phyloP scores from a whole-genome alignment of 2,888 invertebrate species.

The Macrosoma leucophasiata region DNA sequence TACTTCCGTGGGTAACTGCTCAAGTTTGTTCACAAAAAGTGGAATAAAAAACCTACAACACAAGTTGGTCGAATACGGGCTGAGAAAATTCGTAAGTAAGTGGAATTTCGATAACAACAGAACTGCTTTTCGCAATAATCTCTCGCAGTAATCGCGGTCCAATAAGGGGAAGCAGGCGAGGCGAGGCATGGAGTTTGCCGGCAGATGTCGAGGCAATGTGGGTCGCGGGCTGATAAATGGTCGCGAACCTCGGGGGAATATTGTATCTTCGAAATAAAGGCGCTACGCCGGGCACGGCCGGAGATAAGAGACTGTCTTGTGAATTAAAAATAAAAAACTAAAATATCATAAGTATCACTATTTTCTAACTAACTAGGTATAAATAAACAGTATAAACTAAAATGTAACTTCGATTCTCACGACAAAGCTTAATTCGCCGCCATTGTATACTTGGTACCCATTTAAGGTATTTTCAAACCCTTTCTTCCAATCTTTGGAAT shows the following conservation, averaged over 20 bases:
- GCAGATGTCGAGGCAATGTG: constrained; percentile 59
- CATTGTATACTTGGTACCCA: too few species aligned
- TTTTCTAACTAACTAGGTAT: too few species aligned
- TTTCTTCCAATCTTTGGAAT: too few species aligned
- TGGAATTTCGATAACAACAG: constrained; percentile 9
- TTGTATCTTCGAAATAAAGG: constrained; percentile 37
- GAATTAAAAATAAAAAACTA: too few species aligned
- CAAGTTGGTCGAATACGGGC: background rate
- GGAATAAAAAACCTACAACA: background rate
- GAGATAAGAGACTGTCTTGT: constrained; percentile 37
- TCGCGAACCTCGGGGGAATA: constrained; percentile 48
- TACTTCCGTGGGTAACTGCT: constrained; percentile 8
- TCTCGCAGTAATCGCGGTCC: constrained; percentile 26
- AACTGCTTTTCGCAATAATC: constrained; percentile 26
- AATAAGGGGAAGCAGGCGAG: too few species aligned
- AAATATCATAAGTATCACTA: too few species aligned
- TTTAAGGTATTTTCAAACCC: too few species aligned
- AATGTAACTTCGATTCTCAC: too few species aligned
- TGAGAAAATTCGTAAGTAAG: constrained; percentile 1
- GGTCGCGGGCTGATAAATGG: constrained; percentile 64
- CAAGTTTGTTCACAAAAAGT: constrained; percentile 10
- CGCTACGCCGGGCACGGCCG: too few species aligned
- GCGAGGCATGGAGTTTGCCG: constrained; percentile 30
- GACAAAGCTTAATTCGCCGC: too few species aligned
- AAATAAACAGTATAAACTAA: too few species aligned